Percentiles rank a stretch among this genome's conserved stretches.
phyloP scores from a whole-genome alignment of 1,140 invertebrate genomes.

The Tetramorium alpestre region DNA sequence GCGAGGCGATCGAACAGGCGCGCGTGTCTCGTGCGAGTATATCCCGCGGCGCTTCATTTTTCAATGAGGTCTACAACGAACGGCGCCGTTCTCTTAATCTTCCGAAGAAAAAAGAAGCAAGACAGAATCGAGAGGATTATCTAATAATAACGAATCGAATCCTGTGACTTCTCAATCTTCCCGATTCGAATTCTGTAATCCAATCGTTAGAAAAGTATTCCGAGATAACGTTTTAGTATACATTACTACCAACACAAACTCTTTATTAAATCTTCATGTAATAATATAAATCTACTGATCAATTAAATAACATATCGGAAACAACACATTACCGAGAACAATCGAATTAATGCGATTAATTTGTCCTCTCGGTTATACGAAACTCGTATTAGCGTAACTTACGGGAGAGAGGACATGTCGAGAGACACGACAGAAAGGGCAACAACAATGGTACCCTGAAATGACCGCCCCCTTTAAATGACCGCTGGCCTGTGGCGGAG shows the following conservation, averaged over 20 bases:
- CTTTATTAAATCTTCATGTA: neutral
- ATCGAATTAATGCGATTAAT: neutral
- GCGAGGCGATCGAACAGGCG: conserved; percentile 59
- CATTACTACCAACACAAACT: no score
- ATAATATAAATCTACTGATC: neutral
- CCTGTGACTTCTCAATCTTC: conserved; percentile 1
- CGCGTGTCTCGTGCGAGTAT: conserved; percentile 52
- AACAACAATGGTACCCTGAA: conserved; percentile 11
- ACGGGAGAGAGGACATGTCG: neutral
- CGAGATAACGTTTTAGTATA: neutral
- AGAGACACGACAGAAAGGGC: neutral
- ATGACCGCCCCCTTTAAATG: conserved; percentile 55
- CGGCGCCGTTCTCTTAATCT: conserved; percentile 48
- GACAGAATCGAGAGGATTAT: neutral
- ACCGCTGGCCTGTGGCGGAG: conserved; percentile 35
- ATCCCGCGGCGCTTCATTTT: conserved; percentile 62
- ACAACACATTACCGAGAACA: neutral
- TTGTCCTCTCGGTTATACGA: neutral
- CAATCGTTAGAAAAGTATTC: neutral
- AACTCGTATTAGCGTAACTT: conserved; percentile 13
- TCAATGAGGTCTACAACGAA: conserved; percentile 61
- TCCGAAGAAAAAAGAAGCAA: neutral
- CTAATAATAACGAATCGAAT: conserved; percentile 40
- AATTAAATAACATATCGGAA: neutral
- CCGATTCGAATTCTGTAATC: no score